Conservation (phyloP, 1,140 invertebrate genomes). For the Camponotus pennsylvanicus region DNA sequence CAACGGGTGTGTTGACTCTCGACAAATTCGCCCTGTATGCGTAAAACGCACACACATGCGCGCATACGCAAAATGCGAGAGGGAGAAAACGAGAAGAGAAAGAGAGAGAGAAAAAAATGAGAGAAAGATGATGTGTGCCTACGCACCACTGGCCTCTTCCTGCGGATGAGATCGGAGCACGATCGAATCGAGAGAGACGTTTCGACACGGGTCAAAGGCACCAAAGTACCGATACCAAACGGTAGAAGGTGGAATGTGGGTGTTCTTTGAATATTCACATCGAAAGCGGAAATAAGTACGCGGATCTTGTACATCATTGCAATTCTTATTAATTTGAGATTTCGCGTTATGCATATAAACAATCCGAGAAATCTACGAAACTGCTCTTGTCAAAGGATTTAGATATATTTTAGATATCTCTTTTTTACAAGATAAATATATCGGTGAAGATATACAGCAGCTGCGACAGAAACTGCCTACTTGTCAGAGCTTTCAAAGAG, state of each 20-base stretch:
- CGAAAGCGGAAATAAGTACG: background rate
- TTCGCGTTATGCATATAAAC: conserved; percentile 25
- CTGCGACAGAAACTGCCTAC: conserved; percentile 56
- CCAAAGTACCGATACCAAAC: conserved; percentile 23
- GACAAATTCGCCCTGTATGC: conserved; percentile 59
- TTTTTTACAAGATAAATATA: conserved; percentile 13
- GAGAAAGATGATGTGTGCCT: conserved; percentile 56
- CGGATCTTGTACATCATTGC: background rate
- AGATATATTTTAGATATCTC: conserved; percentile 12
- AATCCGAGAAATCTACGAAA: conserved; percentile 4
- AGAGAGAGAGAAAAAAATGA: conserved; percentile 19
- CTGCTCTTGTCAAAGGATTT: conserved; percentile 7
- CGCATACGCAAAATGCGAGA: background rate
- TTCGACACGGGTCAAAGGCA: conserved; percentile 65
- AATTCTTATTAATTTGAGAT: conserved; percentile 14
- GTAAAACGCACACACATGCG: background rate
- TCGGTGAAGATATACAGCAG: conserved; percentile 34
- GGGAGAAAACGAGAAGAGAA: conserved; percentile 20
- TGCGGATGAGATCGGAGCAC: conserved; percentile 20
- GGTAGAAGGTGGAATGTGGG: conserved; percentile 37
- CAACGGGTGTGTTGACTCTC: conserved; percentile 57
- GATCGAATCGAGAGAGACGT: conserved; percentile 15
- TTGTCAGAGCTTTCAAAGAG: conserved; percentile 55
- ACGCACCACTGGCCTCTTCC: conserved; percentile 37
- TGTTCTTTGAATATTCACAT: conserved; percentile 68